Conservation (phyloP, 2,113 vertebrate species). For the Prionailurus viverrinus region DNA sequence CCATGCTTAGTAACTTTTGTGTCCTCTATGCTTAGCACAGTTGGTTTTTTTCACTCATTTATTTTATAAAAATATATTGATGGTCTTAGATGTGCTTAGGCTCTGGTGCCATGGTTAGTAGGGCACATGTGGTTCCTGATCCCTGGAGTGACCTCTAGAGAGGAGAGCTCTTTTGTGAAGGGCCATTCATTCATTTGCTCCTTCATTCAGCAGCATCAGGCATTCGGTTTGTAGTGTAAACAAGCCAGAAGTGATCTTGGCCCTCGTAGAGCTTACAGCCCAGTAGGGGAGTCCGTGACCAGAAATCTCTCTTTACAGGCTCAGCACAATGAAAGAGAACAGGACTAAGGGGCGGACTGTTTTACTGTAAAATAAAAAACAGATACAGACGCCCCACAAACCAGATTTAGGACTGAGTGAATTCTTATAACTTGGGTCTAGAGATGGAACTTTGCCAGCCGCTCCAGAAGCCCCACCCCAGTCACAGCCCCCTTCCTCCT, state of each 20-base stretch:
- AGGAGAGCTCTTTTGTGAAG: neutral
- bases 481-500: neutral
- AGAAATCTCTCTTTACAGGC: neutral
- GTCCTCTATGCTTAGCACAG: neutral
- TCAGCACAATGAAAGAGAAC: neutral
- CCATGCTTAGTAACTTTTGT: neutral
- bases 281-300: neutral
- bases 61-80: neutral
- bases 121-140: neutral
- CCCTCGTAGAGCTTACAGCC: neutral
- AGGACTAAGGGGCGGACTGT: neutral
- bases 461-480: rapidly evolving
- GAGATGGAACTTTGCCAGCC: neutral
- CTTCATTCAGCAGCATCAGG: neutral
- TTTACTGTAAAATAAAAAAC: neutral
- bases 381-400: neutral
- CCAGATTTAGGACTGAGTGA: neutral
- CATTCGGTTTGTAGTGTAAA: neutral
- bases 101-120: neutral
- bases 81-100: neutral
- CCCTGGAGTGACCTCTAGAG: neutral
- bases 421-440: neutral
- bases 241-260: neutral
- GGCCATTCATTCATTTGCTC: neutral
- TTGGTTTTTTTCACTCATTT: neutral